These are phyloP conservation scores for Zosterops lateralis DNA, from an alignment of 2,113 vertebrate species.

Conservation along the genomic window DNA sequence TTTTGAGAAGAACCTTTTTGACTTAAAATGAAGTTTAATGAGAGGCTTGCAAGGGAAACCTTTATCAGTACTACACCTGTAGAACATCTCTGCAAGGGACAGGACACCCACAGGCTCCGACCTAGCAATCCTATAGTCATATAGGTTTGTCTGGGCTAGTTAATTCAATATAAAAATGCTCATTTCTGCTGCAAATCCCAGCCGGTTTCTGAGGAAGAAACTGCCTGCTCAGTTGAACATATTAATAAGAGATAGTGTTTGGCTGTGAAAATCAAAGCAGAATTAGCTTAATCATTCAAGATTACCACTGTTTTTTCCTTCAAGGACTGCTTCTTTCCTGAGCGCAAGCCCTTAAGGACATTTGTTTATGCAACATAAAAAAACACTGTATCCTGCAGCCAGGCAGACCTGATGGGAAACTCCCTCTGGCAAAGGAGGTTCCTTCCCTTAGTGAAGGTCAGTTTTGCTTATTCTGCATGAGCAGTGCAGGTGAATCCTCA, in stretches of 20 bases:
- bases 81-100: neutral
- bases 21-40: neutral
- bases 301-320: neutral
- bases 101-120: neutral
- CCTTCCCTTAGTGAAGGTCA: neutral
- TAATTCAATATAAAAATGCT: neutral
- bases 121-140: neutral
- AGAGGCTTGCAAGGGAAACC: neutral
- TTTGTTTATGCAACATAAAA: fast-evolving
- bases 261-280: neutral
- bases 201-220: neutral
- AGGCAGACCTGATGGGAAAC: neutral
- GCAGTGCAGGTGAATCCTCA: fast-evolving
- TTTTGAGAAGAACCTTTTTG: neutral
- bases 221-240: neutral
- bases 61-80: fast-evolving
- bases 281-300: neutral
- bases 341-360: neutral
- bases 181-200: neutral
- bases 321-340: neutral
- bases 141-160: neutral
- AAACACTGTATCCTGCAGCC: neutral
- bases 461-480: neutral
- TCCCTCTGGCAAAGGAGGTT: neutral
- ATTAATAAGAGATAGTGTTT: neutral